phyloP scores from a whole-genome alignment of 2,888 invertebrate genomes.

The Zootermopsis nevadensis region DNA sequence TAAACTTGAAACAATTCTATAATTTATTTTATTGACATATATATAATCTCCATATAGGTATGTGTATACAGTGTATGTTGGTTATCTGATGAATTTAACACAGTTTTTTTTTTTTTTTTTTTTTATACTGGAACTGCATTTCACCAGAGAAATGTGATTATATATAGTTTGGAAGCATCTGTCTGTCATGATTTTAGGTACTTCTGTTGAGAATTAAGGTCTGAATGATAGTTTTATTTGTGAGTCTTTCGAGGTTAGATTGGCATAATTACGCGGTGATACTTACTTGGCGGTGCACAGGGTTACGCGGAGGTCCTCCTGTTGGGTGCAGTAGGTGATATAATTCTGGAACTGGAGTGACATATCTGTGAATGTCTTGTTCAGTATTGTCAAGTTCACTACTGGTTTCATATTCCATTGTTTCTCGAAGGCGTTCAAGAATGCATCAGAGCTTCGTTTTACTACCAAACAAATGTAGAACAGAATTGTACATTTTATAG shows the following conservation, averaged over 20 bases:
- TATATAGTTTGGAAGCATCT: too few relatives aligned
- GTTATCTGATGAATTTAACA: too few relatives aligned
- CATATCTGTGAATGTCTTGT: neutral
- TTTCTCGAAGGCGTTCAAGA: slow-evolving; percentile 25
- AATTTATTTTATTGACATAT: too few relatives aligned
- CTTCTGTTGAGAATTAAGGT: too few relatives aligned
- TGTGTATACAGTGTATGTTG: too few relatives aligned
- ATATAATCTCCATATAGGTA: too few relatives aligned
- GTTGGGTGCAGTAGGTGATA: slow-evolving; percentile 37
- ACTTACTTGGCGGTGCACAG: slow-evolving; percentile 34
- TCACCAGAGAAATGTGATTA: too few relatives aligned
- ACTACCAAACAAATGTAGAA: slow-evolving; percentile 25
- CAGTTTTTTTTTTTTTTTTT: too few relatives aligned
- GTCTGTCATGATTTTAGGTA: too few relatives aligned
- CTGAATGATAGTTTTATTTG: neutral
- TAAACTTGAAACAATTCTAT: too few relatives aligned
- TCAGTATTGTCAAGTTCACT: neutral
- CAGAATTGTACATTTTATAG: neutral
- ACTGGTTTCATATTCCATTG: slow-evolving; percentile 19
- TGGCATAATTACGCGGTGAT: neutral
- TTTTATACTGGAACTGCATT: too few relatives aligned
- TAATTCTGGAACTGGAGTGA: slow-evolving; percentile 12
- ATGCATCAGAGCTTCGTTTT: slow-evolving; percentile 33
- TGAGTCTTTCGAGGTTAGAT: neutral
- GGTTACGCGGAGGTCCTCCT: slow-evolving; percentile 21